Evolutionary conservation across 2,113 vertebrate genomes (phyloP), one percentile per base, ranked within the genome.

Genomic region (Chloroceryle aenea): DNA sequence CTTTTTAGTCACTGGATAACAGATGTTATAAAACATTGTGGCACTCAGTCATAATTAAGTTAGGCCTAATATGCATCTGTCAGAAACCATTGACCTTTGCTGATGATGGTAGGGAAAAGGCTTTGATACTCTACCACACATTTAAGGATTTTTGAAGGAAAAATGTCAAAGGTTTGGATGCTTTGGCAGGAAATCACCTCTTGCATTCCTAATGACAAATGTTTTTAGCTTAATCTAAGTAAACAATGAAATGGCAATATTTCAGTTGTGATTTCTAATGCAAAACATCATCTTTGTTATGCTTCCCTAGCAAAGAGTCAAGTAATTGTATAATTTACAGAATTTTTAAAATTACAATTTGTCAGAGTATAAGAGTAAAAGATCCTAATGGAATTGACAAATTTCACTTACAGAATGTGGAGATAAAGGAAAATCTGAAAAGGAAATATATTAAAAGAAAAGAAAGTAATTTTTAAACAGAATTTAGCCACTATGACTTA

Each of bases 171-270:
- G 97, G 97, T 98, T 98, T 95, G 93, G 94, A 93, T 97, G 97
- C 97, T 98, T 95, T 97, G 95, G 97, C 97, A 98, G 97, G 93
- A 98, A 98, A 97, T 95, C 95, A 96, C 95, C 93, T 97, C 97
- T 98, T 97, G 81, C 10, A 9, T 91, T 89, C 80, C 89, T 95
- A 97, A 97, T 91, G 73, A 96, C 96, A 98, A 98, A 96, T 97
- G 94, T 97, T 98, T 97, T 96, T 97, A 98, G 96, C 97, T 98
- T 97, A 97, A 97, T 98, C 98, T 98, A 98, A 98, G 96, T 98
- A 98, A 98, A 98, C 97, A 98, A 97, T 98, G 98, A 98, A 98
- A 98, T 96, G 66, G 94, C 97, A 97, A 98, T 98, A 97, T 94
- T 97, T 98, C 94, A 87, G 75, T 95, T 97, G 91, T 62, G 96